Base-by-base conservation (phyloP, 2,797 vertebrate genomes). In the Philypnodon macrostomus region DNA sequence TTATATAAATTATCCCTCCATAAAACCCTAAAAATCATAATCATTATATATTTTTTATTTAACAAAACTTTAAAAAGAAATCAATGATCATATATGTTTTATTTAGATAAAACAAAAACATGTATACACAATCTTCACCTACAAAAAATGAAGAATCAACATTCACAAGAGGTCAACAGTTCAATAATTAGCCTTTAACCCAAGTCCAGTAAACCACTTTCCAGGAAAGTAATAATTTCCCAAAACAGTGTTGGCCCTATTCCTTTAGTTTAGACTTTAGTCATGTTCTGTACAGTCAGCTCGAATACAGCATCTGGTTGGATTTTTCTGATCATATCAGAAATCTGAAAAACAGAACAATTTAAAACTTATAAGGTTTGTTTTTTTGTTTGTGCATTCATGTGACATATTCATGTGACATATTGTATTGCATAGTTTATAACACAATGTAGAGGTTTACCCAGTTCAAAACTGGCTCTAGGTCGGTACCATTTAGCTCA, bases 301-400 rank as follows among this genome's bases (percentile, higher is more conserved):
- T 0, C 31, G 44, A 77, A 56, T 6, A 17, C 1, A 4, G 9
- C 1, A 0, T 7, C 0, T 17, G 36, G 58, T 14, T 11, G 24
- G 0, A 36, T 0, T 1, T 1, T 0, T 2, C 2, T n/a, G 23
- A 76, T 39, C 0, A 69, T 9, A 0, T 1, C 0, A 4, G 2
- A 0, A 6, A 80, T 2, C 81, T 86, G 64, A 55, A 79, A 79
- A 27, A 67, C n/a, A 71, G 49, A 11, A n/a, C 4, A 17, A 17
- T 18, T 5, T 45, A 13, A 18, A 41, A 46, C 0, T 10, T 2
- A 14, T 62, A 14, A 33, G 32, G n/a, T 33, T 4, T 33, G n/a
- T 3, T 2, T 33, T 15, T 2, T 33, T 15, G 4, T 8, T 8
- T 24, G 38, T n/a, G 3, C 19, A 40, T 14, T 21, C n/a, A n/a